Conservation (phyloP, 2,888 invertebrate species). For the Netelia melanura region DNA sequence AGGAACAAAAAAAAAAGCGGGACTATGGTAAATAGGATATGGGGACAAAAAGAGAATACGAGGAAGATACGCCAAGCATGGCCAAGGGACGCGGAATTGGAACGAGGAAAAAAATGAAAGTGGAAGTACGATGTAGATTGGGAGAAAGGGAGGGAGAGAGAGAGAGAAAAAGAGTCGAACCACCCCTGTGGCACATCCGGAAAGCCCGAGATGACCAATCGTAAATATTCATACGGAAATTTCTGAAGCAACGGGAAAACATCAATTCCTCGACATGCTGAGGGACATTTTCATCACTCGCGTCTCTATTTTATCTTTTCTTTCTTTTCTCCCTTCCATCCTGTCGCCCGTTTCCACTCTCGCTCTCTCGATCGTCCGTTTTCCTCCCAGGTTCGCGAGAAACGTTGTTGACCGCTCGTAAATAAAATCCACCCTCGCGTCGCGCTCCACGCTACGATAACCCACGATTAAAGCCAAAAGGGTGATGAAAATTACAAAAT, state of each 20-base stretch:
- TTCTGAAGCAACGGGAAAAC: constrained; percentile 65
- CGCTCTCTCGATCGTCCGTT: constrained; percentile 26
- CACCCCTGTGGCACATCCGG: constrained; percentile 52
- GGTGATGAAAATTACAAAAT: constrained; percentile 14
- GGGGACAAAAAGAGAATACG: constrained; percentile 13
- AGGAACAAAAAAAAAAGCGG: constrained; percentile 33
- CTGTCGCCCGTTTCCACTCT: background rate
- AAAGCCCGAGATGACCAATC: constrained; percentile 64
- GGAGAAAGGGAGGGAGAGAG: constrained; percentile 32
- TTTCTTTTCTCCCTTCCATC: constrained; percentile 12
- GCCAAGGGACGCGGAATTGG: constrained; percentile 9
- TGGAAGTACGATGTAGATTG: constrained; percentile 35
- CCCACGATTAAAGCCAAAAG: constrained; percentile 28
- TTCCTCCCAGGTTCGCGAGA: background rate
- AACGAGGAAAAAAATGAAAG: constrained; percentile 41
- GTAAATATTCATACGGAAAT: constrained; percentile 71
- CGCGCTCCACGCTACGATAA: constrained; percentile 15
- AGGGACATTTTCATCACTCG: constrained; percentile 64
- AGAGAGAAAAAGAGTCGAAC: constrained; percentile 14
- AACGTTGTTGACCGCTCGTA: constrained; percentile 10
- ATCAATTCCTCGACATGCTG: constrained; percentile 69
- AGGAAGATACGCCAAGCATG: constrained; percentile 43
- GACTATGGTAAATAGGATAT: constrained; percentile 40
- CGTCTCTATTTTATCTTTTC: constrained; percentile 52
- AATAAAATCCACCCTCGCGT: constrained; percentile 30